Conservation (phyloP, 2,113 vertebrate species). For the Gadus macrocephalus region DNA sequence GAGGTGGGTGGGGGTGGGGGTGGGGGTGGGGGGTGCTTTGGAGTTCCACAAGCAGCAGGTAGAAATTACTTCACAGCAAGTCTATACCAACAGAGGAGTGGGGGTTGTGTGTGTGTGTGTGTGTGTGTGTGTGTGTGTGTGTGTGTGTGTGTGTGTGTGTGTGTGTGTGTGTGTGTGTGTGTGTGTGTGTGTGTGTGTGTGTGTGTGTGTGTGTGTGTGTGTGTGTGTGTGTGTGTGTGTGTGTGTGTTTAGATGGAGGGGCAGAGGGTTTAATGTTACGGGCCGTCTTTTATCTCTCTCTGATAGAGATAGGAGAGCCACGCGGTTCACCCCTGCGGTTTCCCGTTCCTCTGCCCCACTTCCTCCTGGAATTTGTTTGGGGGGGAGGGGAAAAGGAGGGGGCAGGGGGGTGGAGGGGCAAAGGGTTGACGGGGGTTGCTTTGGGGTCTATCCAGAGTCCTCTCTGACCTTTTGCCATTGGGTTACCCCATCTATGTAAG, state of each 20-base stretch:
- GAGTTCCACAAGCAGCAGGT: conserved; percentile 71
- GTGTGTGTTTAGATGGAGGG: not conserved
- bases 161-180: conserved; percentile 19
- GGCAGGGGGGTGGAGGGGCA: not conserved
- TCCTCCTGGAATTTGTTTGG: conserved; percentile 27
- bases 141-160: conserved; percentile 13
- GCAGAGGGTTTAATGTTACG: conserved; percentile 45
- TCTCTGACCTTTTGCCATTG: conserved; percentile 58
- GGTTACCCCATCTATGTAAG: conserved; percentile 24
- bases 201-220: too few relatives aligned
- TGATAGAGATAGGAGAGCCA: conserved; percentile 42
- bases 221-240: not conserved
- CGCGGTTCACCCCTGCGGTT: conserved; percentile 22
- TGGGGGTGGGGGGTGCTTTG: too few relatives aligned
- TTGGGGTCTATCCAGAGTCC: conserved; percentile 31
- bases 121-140: conserved; percentile 15
- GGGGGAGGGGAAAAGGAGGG: conserved; percentile 17
- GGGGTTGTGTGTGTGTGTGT: conserved; percentile 26
- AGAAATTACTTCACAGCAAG: conserved; percentile 79
- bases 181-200: conserved; percentile 22
- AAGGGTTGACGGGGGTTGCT: not conserved
- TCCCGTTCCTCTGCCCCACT: conserved; percentile 38
- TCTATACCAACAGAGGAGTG: conserved; percentile 69
- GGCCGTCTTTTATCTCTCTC: conserved; percentile 58
- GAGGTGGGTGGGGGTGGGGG: not conserved